These are phyloP conservation scores for Phataginus tricuspis DNA, from an alignment of 2,797 vertebrate genomes.

Conservation along the genomic window DNA sequence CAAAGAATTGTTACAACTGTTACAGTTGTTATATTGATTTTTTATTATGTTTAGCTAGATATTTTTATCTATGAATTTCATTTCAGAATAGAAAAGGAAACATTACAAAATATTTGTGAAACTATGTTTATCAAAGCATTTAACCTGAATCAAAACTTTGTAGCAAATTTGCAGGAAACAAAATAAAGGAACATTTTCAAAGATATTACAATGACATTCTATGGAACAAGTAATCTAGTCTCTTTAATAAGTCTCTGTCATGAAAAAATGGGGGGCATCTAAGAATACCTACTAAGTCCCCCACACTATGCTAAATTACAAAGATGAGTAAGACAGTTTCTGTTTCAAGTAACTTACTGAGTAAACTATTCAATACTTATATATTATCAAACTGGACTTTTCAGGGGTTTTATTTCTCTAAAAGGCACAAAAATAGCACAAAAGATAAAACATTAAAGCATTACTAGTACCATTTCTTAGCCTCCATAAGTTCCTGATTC, in stretches of 20 bases:
- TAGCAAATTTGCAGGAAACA: slow-evolving; percentile 7
- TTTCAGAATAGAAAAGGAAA: slow-evolving; percentile 47
- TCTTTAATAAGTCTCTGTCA: slow-evolving; percentile 12
- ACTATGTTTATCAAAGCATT: slow-evolving; percentile 55
- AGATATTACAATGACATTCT: slow-evolving; percentile 24
- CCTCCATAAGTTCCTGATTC: slow-evolving; percentile 88
- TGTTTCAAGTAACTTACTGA: background rate
- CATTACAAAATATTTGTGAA: slow-evolving; percentile 41
- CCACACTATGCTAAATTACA: background rate
- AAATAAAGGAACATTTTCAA: slow-evolving; percentile 41
- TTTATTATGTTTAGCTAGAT: slow-evolving; percentile 26
- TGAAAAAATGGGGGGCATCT: background rate
- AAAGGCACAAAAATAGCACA: slow-evolving; percentile 16
- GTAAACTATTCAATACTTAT: slow-evolving; percentile 5
- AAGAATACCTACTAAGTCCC: background rate
- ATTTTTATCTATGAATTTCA: slow-evolving; percentile 53
- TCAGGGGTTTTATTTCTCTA: slow-evolving; percentile 33
- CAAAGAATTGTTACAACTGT: background rate
- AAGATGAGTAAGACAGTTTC: slow-evolving; percentile 23
- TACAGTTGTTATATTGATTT: slow-evolving; percentile 19
- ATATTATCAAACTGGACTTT: slow-evolving; percentile 35
- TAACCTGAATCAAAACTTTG: slow-evolving; percentile 23
- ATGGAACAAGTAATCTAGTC: slow-evolving; percentile 35
- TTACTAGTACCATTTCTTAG: slow-evolving; percentile 87
- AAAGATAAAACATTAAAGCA: slow-evolving; percentile 17